Percentiles rank a stretch among this genome's conserved stretches.
phyloP scores from a whole-genome alignment of 2,113 vertebrate species.

The Spea multiplicata region DNA sequence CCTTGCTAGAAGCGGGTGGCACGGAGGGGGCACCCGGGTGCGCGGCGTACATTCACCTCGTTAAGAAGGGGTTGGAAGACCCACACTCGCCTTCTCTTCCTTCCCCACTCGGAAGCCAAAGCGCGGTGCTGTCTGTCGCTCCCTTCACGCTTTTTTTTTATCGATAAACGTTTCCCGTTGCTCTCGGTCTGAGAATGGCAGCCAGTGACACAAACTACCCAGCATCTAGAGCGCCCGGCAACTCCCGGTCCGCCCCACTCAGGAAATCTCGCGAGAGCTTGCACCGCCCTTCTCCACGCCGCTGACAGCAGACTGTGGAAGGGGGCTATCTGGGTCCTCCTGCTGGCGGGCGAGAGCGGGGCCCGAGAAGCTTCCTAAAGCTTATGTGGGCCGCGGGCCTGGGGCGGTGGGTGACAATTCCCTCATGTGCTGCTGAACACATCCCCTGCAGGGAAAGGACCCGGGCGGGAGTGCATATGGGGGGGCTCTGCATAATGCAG shows the following conservation, averaged over 20 bases:
- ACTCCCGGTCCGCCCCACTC: neutral
- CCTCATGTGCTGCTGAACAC: too few species aligned
- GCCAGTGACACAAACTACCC: neutral
- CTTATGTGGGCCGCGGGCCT: too few species aligned
- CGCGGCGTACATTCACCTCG: neutral
- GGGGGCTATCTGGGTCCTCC: neutral
- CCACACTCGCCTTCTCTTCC: neutral
- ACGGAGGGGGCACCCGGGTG: neutral
- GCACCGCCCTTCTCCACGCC: neutral
- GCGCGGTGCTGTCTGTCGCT: neutral
- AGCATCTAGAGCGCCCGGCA: neutral
- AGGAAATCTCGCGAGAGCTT: slow-evolving; percentile 1
- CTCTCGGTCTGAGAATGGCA: neutral
- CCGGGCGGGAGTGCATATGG: too few species aligned
- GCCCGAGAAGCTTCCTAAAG: too few species aligned
- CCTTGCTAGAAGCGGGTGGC: neutral
- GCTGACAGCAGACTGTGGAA: neutral
- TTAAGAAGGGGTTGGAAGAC: neutral
- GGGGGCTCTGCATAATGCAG: too few species aligned
- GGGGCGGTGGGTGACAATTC: too few species aligned
- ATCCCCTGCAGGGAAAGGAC: too few species aligned
- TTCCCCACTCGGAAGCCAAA: neutral
- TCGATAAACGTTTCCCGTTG: too few species aligned
- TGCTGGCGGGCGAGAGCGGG: neutral
- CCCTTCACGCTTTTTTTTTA: neutral